phyloP scores from a whole-genome alignment of 2,113 vertebrate genomes.

The Sciurus niger region DNA sequence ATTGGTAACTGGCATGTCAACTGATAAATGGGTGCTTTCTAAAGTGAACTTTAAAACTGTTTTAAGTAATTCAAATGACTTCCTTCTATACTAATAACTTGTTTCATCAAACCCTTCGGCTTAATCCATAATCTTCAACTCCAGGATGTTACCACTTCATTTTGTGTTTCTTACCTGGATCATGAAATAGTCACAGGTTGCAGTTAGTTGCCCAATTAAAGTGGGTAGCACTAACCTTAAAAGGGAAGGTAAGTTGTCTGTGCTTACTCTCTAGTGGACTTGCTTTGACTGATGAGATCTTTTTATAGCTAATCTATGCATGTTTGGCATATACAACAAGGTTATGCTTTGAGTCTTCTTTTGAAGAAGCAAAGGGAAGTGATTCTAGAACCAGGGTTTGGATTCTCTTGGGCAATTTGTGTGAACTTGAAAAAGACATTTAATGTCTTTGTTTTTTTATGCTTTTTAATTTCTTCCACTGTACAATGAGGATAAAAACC shows the following conservation, averaged over 20 bases:
- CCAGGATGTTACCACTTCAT: not conserved
- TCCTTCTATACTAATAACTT: conserved; percentile 10
- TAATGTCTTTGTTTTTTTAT: not conserved
- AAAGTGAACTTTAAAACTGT: conserved; percentile 6
- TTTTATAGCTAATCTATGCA: not conserved
- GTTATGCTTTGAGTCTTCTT: not conserved
- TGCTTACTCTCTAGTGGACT: not conserved
- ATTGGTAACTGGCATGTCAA: not conserved
- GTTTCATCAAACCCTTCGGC: conserved; percentile 50
- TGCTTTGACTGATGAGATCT: not conserved
- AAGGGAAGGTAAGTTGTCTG: not conserved
- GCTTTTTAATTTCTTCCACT: not conserved
- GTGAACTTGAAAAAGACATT: not conserved
- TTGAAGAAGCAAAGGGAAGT: conserved; percentile 10
- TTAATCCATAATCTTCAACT: conserved; percentile 55
- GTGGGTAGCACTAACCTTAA: not conserved
- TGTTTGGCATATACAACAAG: not conserved
- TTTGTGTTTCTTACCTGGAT: conserved; percentile 15
- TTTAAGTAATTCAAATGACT: not conserved
- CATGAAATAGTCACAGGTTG: not conserved
- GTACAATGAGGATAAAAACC: not conserved
- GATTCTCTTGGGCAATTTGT: not conserved
- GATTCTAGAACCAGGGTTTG: not conserved
- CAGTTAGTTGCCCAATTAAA: not conserved
- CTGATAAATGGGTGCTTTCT: conserved; percentile 30